A percentile compares a stretch with the other conserved stretches of the same genome.
Conservation (phyloP, 2,797 vertebrate species). For the Myripristis jacobus region DNA sequence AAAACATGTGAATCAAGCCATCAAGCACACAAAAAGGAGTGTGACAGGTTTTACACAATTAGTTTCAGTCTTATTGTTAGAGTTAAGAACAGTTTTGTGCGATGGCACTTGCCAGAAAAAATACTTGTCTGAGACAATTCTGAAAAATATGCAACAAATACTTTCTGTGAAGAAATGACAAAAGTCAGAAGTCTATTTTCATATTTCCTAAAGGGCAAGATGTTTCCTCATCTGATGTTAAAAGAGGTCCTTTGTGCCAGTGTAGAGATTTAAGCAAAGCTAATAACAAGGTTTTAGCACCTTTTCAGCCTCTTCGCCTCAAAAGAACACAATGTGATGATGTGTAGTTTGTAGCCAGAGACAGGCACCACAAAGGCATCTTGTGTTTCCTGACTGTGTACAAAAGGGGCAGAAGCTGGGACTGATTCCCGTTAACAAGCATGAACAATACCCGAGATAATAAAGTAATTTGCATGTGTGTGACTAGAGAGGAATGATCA, state of each 20-base stretch:
- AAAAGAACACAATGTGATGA: not conserved
- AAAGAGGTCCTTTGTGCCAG: not conserved
- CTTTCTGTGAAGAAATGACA: not conserved
- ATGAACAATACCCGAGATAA: slow-evolving; percentile 33
- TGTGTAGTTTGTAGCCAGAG: not conserved
- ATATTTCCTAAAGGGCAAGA: not conserved
- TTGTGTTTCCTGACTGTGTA: not conserved
- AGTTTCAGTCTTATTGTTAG: not conserved
- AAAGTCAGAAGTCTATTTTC: not conserved
- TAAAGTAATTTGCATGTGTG: slow-evolving; percentile 28
- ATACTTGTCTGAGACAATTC: not conserved
- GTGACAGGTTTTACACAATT: not conserved
- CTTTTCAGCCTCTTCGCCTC: not conserved
- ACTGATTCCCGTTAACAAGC: slow-evolving; percentile 26
- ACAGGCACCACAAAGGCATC: not conserved
- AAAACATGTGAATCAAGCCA: not conserved
- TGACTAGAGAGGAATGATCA: slow-evolving; percentile 32
- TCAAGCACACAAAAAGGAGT: not conserved
- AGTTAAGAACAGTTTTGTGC: not conserved
- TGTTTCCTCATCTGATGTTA: not conserved
- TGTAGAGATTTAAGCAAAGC: not conserved
- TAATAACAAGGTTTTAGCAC: not conserved
- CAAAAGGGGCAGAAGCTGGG: not conserved
- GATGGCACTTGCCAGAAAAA: not conserved
- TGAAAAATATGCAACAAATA: not conserved